A percentile compares a stretch with the other conserved stretches of the same genome.
Conservation (phyloP, 2,113 vertebrate genomes). For the Melanerpes formicivorus region DNA sequence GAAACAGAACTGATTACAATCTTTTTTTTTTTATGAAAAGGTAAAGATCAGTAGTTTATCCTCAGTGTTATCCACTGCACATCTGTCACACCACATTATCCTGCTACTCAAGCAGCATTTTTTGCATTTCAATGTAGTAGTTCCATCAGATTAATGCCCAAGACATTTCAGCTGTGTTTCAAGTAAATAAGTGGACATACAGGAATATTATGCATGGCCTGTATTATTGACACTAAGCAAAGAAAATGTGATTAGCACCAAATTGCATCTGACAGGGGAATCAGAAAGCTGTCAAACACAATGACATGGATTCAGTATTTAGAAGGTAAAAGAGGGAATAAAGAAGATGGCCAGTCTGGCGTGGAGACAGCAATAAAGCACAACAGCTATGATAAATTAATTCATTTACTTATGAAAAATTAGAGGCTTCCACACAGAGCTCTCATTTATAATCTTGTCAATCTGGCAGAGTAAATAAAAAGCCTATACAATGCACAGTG, state of each 20-base stretch:
- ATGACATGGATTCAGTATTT: conserved; percentile 89
- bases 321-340: conserved; percentile 78
- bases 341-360: conserved; percentile 80
- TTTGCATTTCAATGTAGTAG: conserved; percentile 82
- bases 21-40: conserved; percentile 65
- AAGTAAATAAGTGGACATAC: conserved; percentile 82
- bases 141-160: conserved; percentile 83
- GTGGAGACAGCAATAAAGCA: conserved; percentile 83
- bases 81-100: conserved; percentile 81
- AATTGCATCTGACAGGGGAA: conserved; percentile 93
- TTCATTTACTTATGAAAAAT: conserved; percentile 89
- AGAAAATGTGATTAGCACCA: conserved; percentile 88
- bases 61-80: conserved; percentile 70
- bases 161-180: conserved; percentile 81
- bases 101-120: conserved; percentile 71
- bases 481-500: conserved; percentile 69
- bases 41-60: conserved; percentile 71
- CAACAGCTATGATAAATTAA: conserved; percentile 85
- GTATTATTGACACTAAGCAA: conserved; percentile 84
- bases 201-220: conserved; percentile 85
- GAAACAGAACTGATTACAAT: conserved; percentile 77
- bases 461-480: conserved; percentile 81
- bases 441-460: conserved; percentile 90
- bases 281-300: conserved; percentile 95
- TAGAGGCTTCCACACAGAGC: conserved; percentile 83